Conservation (phyloP, 2,113 vertebrate species). For the Pollachius pollachius region DNA sequence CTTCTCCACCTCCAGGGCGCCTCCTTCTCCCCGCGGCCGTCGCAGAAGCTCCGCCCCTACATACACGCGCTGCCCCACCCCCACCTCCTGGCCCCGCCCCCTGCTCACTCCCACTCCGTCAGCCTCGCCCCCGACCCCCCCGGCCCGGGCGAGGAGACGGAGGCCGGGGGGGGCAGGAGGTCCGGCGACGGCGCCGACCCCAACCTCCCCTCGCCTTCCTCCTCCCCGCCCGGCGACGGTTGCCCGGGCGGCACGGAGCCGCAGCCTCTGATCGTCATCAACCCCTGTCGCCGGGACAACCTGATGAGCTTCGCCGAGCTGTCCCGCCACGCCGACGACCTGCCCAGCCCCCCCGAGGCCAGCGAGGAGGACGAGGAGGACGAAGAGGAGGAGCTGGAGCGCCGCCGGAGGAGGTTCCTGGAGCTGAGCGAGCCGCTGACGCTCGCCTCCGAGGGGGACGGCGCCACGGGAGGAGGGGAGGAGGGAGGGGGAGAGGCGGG, state of each 20-base stretch:
- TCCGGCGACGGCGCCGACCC: constrained; percentile 43
- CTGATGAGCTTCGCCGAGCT: constrained; percentile 77
- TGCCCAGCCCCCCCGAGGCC: constrained; percentile 64
- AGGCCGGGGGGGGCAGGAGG: constrained; percentile 16
- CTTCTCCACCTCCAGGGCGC: constrained; percentile 48
- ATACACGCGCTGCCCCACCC: constrained; percentile 14
- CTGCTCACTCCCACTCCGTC: constrained; percentile 53
- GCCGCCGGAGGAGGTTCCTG: constrained; percentile 30
- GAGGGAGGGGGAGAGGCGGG: constrained; percentile 16
- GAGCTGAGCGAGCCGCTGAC: constrained; percentile 17
- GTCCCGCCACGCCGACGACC: constrained; percentile 62
- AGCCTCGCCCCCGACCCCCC: constrained; percentile 17
- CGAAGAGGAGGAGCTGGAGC: constrained; percentile 41
- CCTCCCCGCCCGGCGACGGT: neutral
- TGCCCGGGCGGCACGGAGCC: neutral
- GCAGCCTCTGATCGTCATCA: neutral
- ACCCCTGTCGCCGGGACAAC: constrained; percentile 45
- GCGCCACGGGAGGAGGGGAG: neutral
- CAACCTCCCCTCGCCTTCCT: constrained; percentile 24
- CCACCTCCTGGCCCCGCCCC: constrained; percentile 53
- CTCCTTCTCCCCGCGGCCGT: constrained; percentile 36
- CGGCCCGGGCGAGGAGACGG: neutral
- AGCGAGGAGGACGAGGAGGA: constrained; percentile 54
- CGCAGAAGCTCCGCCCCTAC: constrained; percentile 29
- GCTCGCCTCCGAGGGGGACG: constrained; percentile 25